These are phyloP conservation scores for Proisotoma minuta DNA, from an alignment of 2,888 invertebrate species.

Conservation along the genomic window DNA sequence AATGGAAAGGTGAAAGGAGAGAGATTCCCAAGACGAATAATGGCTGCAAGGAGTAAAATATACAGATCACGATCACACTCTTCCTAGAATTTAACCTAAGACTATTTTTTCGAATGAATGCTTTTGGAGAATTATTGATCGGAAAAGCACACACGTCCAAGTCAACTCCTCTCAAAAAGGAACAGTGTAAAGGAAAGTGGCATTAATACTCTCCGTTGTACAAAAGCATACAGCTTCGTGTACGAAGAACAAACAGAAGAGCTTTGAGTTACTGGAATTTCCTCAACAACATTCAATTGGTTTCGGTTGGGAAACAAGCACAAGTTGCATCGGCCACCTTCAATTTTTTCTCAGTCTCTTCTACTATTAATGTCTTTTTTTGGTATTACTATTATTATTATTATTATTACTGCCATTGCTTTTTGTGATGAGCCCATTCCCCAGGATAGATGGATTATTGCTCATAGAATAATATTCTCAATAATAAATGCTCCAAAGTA, in stretches of 20 bases:
- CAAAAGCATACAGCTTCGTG: not conserved
- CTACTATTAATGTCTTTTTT: too few relatives aligned
- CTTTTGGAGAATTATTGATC: constrained; percentile 31
- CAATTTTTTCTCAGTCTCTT: too few relatives aligned
- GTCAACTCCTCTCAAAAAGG: too few relatives aligned
- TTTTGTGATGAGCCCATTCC: too few relatives aligned
- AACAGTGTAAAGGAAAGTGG: too few relatives aligned
- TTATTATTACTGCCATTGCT: too few relatives aligned
- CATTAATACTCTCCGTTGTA: too few relatives aligned
- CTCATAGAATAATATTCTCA: not conserved
- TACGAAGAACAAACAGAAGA: constrained; percentile 11
- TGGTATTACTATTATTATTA: constrained; percentile 29
- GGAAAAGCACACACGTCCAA: constrained; percentile 21
- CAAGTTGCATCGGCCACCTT: too few relatives aligned
- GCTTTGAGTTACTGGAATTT: too few relatives aligned
- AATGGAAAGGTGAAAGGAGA: constrained; percentile 7
- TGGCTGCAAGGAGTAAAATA: not conserved
- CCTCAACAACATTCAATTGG: too few relatives aligned
- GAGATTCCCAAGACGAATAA: constrained; percentile 13
- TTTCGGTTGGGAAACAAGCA: too few relatives aligned
- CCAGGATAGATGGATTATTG: too few relatives aligned
- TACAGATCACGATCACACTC: constrained; percentile 13
- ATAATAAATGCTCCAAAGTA: not conserved
- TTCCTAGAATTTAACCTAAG: not conserved
- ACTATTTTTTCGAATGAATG: constrained; percentile 7